These are phyloP conservation scores for Scolopax rusticola DNA, from an alignment of 2,797 vertebrate genomes.

Conservation along the genomic window DNA sequence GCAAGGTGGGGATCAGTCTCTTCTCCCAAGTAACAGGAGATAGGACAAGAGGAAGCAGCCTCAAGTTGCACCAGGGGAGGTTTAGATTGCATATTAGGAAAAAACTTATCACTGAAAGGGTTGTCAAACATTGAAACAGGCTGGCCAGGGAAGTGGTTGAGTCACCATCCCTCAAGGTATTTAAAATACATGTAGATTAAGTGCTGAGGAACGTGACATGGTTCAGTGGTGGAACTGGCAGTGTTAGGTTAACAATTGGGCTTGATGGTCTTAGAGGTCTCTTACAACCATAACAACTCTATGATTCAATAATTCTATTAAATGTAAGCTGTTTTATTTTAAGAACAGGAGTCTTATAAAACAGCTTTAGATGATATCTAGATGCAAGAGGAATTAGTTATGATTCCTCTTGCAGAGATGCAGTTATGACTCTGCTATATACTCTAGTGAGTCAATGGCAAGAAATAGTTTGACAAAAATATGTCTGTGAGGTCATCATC, in stretches of 20 bases:
- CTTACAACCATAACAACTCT: neutral
- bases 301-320: neutral
- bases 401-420: too few species aligned
- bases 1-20: neutral
- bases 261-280: neutral
- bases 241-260: neutral
- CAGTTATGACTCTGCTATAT: neutral
- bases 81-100: neutral
- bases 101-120: neutral
- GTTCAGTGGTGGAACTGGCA: neutral
- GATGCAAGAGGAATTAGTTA: neutral
- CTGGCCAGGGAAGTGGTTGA: neutral
- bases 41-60: neutral
- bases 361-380: neutral
- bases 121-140: neutral
- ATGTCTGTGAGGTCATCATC: neutral
- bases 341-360: neutral
- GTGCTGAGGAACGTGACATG: neutral
- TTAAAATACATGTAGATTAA: neutral
- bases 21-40: neutral
- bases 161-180: neutral
- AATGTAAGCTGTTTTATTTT: neutral
- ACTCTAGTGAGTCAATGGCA: neutral
- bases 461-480: neutral
- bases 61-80: neutral